Evolutionary conservation across 2,888 invertebrate genomes (phyloP).

Genomic region (Schrankia costaestrigalis): DNA sequence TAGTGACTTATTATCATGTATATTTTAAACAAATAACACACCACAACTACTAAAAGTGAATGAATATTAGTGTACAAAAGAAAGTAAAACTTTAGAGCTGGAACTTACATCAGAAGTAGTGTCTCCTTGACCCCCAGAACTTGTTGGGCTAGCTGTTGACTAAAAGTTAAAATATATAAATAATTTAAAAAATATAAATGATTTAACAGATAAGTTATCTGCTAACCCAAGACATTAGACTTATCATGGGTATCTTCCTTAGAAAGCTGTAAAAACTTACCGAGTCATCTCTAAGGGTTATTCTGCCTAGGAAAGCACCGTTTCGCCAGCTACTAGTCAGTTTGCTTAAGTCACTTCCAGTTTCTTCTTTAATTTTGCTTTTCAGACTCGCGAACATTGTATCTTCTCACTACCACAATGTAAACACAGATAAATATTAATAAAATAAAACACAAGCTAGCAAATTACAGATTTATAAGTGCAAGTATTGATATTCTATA

Average conservation of each 20-base stretch:
- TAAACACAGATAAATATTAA: conserved; percentile 25
- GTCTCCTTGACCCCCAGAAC: conserved; percentile 67
- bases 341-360: conserved; percentile 87
- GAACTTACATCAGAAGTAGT: conserved; percentile 67
- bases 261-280: conserved; percentile 40
- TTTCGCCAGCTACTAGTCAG: conserved; percentile 72
- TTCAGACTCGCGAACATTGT: conserved; percentile 93
- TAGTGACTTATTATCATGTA: no score
- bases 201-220: background rate
- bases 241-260: background rate
- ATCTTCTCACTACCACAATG: conserved; percentile 23
- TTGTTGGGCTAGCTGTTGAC: conserved; percentile 71
- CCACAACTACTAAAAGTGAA: no score
- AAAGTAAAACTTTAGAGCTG: no score
- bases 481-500: conserved; percentile 48
- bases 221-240: no score
- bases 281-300: conserved; percentile 73
- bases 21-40: no score
- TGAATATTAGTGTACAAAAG: no score
- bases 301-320: conserved; percentile 75
- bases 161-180: conserved; percentile 33
- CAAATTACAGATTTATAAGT: conserved; percentile 34
- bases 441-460: conserved; percentile 8
- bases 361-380: conserved; percentile 94
- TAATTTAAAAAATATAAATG: background rate